Percentiles rank a stretch among this genome's conserved stretches.
These are phyloP conservation scores for Molorchus minor DNA, from an alignment of 2,888 invertebrate genomes.

Conservation along the genomic window DNA sequence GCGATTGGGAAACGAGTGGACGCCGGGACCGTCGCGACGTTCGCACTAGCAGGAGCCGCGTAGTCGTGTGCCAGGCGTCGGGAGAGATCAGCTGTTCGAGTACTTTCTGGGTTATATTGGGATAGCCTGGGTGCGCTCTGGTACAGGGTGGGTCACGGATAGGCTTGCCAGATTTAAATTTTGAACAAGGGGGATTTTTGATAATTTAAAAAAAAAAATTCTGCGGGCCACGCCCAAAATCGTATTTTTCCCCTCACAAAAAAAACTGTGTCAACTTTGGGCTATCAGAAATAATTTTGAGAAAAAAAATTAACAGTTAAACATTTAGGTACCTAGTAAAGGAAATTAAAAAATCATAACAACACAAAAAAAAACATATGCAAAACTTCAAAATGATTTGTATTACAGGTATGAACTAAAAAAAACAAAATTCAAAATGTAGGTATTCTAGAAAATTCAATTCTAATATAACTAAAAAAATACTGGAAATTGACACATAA, in stretches of 20 bases:
- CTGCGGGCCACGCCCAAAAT: neutral
- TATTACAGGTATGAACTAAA: too few relatives aligned
- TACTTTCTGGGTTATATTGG: slow-evolving; percentile 44
- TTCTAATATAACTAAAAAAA: too few relatives aligned
- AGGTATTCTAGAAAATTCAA: too few relatives aligned
- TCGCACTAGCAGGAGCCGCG: slow-evolving; percentile 44
- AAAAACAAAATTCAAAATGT: too few relatives aligned
- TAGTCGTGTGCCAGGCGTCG: slow-evolving; percentile 53
- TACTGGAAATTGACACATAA: too few relatives aligned
- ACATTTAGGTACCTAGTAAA: neutral
- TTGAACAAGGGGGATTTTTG: neutral
- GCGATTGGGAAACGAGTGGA: slow-evolving; percentile 11
- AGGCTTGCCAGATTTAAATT: neutral
- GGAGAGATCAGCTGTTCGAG: slow-evolving; percentile 52
- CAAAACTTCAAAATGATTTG: too few relatives aligned
- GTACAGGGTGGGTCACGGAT: slow-evolving; percentile 6
- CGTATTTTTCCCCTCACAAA: neutral
- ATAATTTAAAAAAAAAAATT: too few relatives aligned
- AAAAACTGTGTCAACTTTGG: neutral
- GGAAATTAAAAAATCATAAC: too few relatives aligned
- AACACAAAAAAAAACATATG: too few relatives aligned
- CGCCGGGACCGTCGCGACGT: slow-evolving; percentile 51
- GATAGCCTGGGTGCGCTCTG: slow-evolving; percentile 41
- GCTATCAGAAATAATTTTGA: neutral
- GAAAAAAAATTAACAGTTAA: neutral